Evolutionary conservation across 2,888 invertebrate species (phyloP), one percentile per base, ranked within the genome.

Genomic region (Dilophus febrilis): DNA sequence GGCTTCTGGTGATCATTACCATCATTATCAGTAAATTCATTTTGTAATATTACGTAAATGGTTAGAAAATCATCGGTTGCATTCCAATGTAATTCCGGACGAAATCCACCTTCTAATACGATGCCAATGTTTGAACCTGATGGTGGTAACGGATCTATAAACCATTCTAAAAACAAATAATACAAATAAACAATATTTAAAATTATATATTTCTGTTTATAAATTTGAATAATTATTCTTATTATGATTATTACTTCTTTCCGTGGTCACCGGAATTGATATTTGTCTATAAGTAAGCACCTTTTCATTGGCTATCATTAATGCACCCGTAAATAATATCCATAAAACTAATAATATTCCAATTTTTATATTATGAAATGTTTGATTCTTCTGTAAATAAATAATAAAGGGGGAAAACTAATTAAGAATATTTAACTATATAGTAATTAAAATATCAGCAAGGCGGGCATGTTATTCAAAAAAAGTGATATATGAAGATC

Each of bases 241-340:
- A 17, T 17, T 16, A n/a, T 2, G 35, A 36, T 29, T 19, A 31
- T 40, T 51, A 59, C 73, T 65, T 53, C 64, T 70, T 3, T 64
- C 55, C 49, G 66, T 58, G 30, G 63, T 62, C 1, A 65, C 64
- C 3, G 70, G 65, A 40, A 81, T 64, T 4, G 72, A 73, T 1
- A 82, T 64, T 50, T 77, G 73, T 50, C 74, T 73, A 37, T 67
- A 61, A 16, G 67, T 58, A 35, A 68, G 65, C 28, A 73, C 67
- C 51, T 71, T 76, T 49, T 80, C 82, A 45, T 70, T 74, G 51
- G 74, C 79, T 50, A 72, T 65, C 63, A 81, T 72, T 46, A 84
- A 67, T 8, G 73, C 68, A 4, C 68, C 65, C 1, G 80, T 77
- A 53, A 81, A 80, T 46, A 74, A 63, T 1, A 72, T 49, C 83